phyloP scores from a whole-genome alignment of 2,888 invertebrate genomes.

The Erpobdella octoculata region DNA sequence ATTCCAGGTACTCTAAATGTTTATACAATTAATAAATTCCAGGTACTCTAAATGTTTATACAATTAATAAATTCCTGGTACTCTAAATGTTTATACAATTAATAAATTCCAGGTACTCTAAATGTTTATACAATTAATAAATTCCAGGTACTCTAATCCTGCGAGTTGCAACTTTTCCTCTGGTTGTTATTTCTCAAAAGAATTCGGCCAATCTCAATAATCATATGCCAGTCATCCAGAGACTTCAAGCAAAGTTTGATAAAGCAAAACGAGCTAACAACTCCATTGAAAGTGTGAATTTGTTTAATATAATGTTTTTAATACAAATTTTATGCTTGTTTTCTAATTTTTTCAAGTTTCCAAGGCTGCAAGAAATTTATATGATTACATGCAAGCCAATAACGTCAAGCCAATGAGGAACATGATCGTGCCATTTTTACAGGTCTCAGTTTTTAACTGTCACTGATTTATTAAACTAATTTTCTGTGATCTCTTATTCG shows the following conservation, averaged over 20 bases:
- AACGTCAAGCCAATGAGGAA: slow-evolving; percentile 72
- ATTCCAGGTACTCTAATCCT: slow-evolving; percentile 66
- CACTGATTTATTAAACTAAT: too few species aligned
- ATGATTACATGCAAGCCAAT: slow-evolving; percentile 73
- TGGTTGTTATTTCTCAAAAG: slow-evolving; percentile 73
- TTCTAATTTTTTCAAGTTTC: slow-evolving; percentile 56
- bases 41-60: too few species aligned
- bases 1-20: too few species aligned
- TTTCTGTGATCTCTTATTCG: too few species aligned
- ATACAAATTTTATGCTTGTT: background rate
- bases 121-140: too few species aligned
- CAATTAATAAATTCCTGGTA: too few species aligned
- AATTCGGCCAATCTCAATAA: slow-evolving; percentile 74
- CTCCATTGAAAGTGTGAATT: slow-evolving; percentile 60
- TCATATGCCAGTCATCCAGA: slow-evolving; percentile 74
- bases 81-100: too few species aligned
- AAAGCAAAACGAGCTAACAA: slow-evolving; percentile 81
- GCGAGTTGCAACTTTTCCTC: slow-evolving; percentile 70
- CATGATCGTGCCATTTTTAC: slow-evolving; percentile 56
- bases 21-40: too few species aligned
- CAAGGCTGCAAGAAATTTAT: slow-evolving; percentile 68
- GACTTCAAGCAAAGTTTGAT: slow-evolving; percentile 73
- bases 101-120: too few species aligned
- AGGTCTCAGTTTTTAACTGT: slow-evolving; percentile 46
- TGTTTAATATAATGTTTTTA: background rate